Conservation (phyloP, 2,888 invertebrate genomes). For the Oscheius sp. region DNA sequence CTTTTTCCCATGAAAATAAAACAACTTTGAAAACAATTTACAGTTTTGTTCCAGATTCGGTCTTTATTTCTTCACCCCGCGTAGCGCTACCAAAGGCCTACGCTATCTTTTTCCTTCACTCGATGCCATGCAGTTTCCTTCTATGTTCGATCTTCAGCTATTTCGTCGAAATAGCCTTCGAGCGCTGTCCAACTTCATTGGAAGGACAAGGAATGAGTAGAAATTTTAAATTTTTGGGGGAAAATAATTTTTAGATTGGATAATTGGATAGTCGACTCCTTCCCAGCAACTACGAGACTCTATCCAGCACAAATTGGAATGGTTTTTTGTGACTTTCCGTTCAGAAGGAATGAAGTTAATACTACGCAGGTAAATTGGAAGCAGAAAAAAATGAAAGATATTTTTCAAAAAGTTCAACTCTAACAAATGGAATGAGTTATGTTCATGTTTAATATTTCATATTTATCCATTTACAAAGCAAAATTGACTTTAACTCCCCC, state of each 20-base stretch:
- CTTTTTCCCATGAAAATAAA: too few relatives aligned
- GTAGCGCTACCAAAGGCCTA: constrained; percentile 17
- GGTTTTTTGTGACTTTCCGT: constrained; percentile 26
- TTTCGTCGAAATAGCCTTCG: background rate
- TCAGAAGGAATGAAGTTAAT: background rate
- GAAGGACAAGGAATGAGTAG: too few relatives aligned
- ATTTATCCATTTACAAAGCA: too few relatives aligned
- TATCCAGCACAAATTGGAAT: constrained; percentile 23
- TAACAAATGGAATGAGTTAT: too few relatives aligned
- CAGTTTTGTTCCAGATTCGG: constrained; percentile 20
- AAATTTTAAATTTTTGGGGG: too few relatives aligned
- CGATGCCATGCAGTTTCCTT: constrained; percentile 14
- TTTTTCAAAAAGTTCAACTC: too few relatives aligned
- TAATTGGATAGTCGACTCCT: constrained; percentile 6
- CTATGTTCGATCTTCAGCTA: constrained; percentile 11
- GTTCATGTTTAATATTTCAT: too few relatives aligned
- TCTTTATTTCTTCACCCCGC: constrained; percentile 1
- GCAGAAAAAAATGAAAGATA: too few relatives aligned
- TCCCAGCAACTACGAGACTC: constrained; percentile 14
- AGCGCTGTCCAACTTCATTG: constrained; percentile 11
- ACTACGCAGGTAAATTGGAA: background rate
- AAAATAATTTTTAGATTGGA: background rate
- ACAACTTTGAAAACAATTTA: too few relatives aligned
- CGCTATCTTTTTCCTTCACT: constrained; percentile 26
- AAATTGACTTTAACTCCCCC: too few relatives aligned